These are phyloP conservation scores for Dromiciops gliroides DNA, from an alignment of 2,113 vertebrate species.

Conservation along the genomic window DNA sequence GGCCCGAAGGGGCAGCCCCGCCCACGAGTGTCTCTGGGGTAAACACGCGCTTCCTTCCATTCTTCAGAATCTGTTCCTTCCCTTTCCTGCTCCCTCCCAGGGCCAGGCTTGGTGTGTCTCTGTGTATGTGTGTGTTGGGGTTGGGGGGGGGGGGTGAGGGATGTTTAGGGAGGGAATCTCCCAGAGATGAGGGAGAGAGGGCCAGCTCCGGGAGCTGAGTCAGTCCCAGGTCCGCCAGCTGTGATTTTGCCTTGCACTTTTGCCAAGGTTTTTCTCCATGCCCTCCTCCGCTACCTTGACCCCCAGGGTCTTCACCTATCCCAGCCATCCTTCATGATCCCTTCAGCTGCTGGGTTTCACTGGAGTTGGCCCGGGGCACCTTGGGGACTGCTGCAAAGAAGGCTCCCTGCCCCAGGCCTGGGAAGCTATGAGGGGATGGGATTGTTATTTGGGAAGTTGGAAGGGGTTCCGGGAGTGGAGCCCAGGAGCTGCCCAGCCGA, in stretches of 20 bases:
- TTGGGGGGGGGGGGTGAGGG: background rate
- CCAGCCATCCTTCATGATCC: background rate
- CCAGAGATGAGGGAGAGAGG: background rate
- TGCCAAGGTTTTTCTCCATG: background rate
- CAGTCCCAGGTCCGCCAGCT: background rate
- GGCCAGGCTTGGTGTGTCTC: background rate
- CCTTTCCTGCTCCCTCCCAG: slow-evolving; percentile 10
- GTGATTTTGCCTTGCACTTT: background rate
- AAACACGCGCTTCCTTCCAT: slow-evolving; percentile 10
- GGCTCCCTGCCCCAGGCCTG: too few relatives aligned
- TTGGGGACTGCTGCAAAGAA: background rate
- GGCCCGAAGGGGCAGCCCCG: background rate
- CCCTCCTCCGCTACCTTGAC: background rate
- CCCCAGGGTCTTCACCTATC: background rate
- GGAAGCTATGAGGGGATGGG: background rate
- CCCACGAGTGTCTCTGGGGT: background rate
- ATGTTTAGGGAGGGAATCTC: background rate
- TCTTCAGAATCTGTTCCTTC: background rate
- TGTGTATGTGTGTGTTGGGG: background rate
- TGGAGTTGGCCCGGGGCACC: background rate
- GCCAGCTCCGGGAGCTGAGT: background rate
- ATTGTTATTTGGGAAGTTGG: background rate
- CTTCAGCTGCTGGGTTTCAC: background rate
- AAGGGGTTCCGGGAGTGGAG: slow-evolving; percentile 68
- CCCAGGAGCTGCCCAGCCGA: slow-evolving; percentile 70